Conservation (phyloP, 1,140 invertebrate genomes). For the Camponotus floridanus region DNA sequence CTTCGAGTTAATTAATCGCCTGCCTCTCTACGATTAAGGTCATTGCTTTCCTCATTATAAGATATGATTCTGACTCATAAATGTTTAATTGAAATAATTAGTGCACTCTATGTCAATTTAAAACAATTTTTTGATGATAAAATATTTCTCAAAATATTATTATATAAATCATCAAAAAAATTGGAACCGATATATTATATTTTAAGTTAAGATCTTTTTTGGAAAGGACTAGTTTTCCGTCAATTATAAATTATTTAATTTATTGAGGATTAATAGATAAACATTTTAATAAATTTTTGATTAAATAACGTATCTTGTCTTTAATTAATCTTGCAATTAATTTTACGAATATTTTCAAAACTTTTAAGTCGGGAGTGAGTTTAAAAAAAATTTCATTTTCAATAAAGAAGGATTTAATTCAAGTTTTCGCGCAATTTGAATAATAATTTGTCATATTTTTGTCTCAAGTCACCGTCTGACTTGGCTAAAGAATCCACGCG, state of each 20-base stretch:
- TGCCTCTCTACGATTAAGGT: not conserved
- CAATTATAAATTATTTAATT: too few species aligned
- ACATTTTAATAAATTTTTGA: too few species aligned
- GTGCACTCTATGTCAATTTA: not conserved
- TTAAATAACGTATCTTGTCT: too few species aligned
- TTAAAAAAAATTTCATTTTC: not conserved
- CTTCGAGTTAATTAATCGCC: conserved; percentile 54
- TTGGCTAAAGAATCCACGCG: not conserved
- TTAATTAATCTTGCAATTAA: too few species aligned
- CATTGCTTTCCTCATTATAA: not conserved
- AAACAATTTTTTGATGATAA: not conserved
- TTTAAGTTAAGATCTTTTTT: too few species aligned
- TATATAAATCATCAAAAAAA: not conserved
- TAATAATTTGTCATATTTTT: not conserved
- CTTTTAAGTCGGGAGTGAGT: too few species aligned
- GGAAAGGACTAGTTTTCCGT: too few species aligned
- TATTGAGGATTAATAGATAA: too few species aligned
- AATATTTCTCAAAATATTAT: not conserved
- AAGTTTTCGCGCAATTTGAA: not conserved
- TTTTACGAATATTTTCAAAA: too few species aligned
- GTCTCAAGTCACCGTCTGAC: not conserved
- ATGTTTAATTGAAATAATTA: conserved; percentile 55
- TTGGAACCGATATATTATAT: not conserved
- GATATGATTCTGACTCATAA: not conserved
- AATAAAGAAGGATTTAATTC: not conserved